A percentile compares a stretch with the other conserved stretches of the same genome.
These are phyloP conservation scores for Hemichromis elongatus DNA, from an alignment of 2,113 vertebrate genomes.

Conservation along the genomic window DNA sequence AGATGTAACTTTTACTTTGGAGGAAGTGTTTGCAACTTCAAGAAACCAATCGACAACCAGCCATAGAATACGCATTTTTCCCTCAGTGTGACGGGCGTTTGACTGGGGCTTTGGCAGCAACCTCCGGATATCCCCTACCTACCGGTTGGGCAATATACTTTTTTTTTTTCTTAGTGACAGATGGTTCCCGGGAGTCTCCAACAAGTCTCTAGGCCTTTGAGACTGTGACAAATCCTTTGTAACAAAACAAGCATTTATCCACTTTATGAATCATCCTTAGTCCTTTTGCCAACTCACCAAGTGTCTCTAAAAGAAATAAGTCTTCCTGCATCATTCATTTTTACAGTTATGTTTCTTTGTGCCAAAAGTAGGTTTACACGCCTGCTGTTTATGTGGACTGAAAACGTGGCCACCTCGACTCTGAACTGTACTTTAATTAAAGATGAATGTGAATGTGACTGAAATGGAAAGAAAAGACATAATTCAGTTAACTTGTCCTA, in stretches of 20 bases:
- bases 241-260: not conserved
- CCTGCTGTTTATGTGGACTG: not conserved
- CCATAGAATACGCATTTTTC: not conserved
- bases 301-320: not conserved
- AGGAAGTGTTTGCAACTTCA: not conserved
- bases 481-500: not conserved
- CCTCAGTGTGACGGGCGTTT: accelerated
- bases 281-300: accelerated
- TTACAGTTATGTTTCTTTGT: not conserved
- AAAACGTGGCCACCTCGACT: not conserved
- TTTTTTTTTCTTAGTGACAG: not conserved
- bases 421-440: not conserved
- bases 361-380: not conserved
- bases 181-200: not conserved
- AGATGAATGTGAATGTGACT: not conserved
- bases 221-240: not conserved
- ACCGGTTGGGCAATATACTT: not conserved
- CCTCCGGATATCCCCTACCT: accelerated
- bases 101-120: accelerated
- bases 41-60: not conserved
- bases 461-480: accelerated
- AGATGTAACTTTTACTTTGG: not conserved
- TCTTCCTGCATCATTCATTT: not conserved
- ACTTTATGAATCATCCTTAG: not conserved
- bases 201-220: not conserved